A percentile compares a stretch with the other conserved stretches of the same genome.
Evolutionary conservation across 2,113 vertebrate species (phyloP).

Genomic region (Aspidoscelis tigris): DNA sequence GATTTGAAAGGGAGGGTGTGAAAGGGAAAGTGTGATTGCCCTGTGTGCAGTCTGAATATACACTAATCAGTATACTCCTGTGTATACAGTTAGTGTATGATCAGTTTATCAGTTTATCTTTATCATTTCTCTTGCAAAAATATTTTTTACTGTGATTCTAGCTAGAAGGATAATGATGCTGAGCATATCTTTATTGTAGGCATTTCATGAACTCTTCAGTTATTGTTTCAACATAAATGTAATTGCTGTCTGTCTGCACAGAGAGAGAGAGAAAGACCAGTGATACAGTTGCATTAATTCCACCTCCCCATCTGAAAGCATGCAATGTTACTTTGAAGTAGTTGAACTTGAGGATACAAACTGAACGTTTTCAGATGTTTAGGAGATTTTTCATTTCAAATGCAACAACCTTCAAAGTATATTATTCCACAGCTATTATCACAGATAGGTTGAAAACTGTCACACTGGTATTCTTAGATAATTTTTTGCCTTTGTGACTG

Average conservation of each 20-base stretch:
- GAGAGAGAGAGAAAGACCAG: too few species aligned
- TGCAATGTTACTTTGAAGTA: slow-evolving; percentile 35
- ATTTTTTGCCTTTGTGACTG: slow-evolving; percentile 65
- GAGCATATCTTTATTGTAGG: slow-evolving; percentile 18
- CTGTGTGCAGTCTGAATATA: not conserved
- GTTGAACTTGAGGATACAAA: slow-evolving; percentile 41
- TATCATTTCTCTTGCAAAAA: slow-evolving; percentile 30
- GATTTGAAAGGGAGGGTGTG: too few species aligned
- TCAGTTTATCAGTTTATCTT: slow-evolving; percentile 5
- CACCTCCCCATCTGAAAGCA: not conserved
- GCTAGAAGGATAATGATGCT: slow-evolving; percentile 31
- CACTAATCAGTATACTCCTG: not conserved
- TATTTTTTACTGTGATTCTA: slow-evolving; percentile 25
- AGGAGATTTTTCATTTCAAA: slow-evolving; percentile 52
- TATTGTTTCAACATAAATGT: slow-evolving; percentile 18
- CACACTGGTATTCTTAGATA: slow-evolving; percentile 64
- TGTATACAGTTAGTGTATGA: rapidly evolving
- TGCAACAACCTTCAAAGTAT: slow-evolving; percentile 32
- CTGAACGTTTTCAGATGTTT: slow-evolving; percentile 48
- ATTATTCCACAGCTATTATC: slow-evolving; percentile 56
- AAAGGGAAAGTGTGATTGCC: too few species aligned
- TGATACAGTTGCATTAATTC: too few species aligned
- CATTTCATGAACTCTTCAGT: slow-evolving; percentile 36
- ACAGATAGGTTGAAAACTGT: slow-evolving; percentile 57
- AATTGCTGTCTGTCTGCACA: not conserved